Conservation (phyloP, 2,113 vertebrate species). For the Trematocara stigmaticum region DNA sequence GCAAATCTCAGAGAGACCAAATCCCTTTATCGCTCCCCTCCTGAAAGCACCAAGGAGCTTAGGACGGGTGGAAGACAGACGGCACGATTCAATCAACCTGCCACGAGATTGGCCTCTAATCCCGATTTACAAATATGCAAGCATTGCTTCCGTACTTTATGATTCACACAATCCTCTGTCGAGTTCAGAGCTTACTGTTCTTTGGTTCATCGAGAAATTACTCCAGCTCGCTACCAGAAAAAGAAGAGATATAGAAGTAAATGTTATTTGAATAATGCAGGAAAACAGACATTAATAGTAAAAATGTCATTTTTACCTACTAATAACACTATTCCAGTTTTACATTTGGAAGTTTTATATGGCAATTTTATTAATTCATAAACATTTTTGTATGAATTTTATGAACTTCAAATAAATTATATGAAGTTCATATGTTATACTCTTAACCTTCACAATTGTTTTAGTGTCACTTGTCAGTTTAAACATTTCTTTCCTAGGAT, state of each 20-base stretch:
- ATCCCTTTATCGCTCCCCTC: slow-evolving; percentile 69
- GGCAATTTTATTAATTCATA: background rate
- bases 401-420: background rate
- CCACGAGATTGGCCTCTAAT: slow-evolving; percentile 63
- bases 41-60: slow-evolving; percentile 62
- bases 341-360: background rate
- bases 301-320: background rate
- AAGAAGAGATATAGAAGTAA: background rate
- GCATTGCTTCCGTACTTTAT: slow-evolving; percentile 17
- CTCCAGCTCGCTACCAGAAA: background rate
- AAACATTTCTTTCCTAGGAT: background rate
- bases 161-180: slow-evolving; percentile 32
- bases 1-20: slow-evolving; percentile 62
- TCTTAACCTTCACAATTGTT: background rate
- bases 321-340: background rate
- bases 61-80: slow-evolving; percentile 55
- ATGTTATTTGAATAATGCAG: background rate
- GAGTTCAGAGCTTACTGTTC: background rate
- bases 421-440: background rate
- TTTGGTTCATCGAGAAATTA: background rate
- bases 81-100: slow-evolving; percentile 67
- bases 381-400: background rate
- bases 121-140: slow-evolving; percentile 71
- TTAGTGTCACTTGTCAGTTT: background rate
- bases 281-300: background rate